phyloP scores from a whole-genome alignment of 2,113 vertebrate species.

The Psettodes erumei region DNA sequence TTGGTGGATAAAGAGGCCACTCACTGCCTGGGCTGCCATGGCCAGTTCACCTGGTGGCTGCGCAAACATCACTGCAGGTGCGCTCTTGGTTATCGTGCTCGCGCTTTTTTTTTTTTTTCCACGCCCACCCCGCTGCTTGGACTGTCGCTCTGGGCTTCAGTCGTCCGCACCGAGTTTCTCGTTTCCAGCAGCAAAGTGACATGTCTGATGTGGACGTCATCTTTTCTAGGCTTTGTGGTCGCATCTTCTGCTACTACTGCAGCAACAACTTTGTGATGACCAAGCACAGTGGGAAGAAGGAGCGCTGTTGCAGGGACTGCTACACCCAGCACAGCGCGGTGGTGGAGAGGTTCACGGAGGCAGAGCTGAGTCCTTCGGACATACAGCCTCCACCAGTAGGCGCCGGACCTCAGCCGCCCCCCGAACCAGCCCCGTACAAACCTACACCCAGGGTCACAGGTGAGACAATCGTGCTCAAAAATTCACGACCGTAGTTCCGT shows the following conservation, averaged over 20 bases:
- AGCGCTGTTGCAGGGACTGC: slow-evolving; percentile 93
- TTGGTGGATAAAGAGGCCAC: slow-evolving; percentile 88
- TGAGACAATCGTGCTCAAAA: slow-evolving; percentile 49
- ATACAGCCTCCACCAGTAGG: slow-evolving; percentile 46
- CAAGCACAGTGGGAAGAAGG: slow-evolving; percentile 88
- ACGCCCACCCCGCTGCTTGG: too few species aligned
- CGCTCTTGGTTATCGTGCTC: background rate
- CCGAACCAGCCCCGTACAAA: slow-evolving; percentile 70
- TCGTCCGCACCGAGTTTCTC: too few species aligned
- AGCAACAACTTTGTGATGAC: slow-evolving; percentile 91
- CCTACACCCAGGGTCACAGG: slow-evolving; percentile 82
- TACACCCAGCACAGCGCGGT: slow-evolving; percentile 85
- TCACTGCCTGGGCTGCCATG: slow-evolving; percentile 88
- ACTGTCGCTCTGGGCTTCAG: too few species aligned
- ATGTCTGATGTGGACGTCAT: background rate
- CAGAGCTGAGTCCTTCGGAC: slow-evolving; percentile 73
- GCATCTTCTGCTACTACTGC: slow-evolving; percentile 96
- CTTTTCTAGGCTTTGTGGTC: slow-evolving; percentile 85
- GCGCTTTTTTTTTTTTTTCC: background rate
- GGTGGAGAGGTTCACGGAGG: slow-evolving; percentile 79
- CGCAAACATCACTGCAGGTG: slow-evolving; percentile 97
- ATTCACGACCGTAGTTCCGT: too few species aligned
- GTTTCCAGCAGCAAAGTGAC: background rate
- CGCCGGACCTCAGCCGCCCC: slow-evolving; percentile 40
- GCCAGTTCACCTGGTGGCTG: slow-evolving; percentile 94